These are phyloP conservation scores for Diarsia dahlii DNA, from an alignment of 2,888 invertebrate genomes.

Conservation along the genomic window DNA sequence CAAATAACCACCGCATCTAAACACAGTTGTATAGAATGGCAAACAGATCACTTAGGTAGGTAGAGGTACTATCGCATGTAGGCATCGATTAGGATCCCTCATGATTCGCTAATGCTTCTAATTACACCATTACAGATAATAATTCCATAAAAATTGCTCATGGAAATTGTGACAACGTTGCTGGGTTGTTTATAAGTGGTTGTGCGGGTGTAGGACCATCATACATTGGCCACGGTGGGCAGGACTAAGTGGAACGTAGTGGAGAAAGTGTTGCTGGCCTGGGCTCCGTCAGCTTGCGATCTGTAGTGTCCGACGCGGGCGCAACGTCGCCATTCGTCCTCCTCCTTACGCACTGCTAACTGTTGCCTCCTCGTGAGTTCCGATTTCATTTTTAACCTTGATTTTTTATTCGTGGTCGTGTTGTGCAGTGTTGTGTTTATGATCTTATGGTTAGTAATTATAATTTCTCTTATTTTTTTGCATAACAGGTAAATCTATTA, in stretches of 20 bases:
- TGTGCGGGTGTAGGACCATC: constrained; percentile 78
- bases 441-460: constrained; percentile 47
- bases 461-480: constrained; percentile 5
- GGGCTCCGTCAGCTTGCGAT: constrained; percentile 73
- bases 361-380: constrained; percentile 59
- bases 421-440: constrained; percentile 58
- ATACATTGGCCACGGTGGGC: constrained; percentile 76
- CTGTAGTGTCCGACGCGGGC: constrained; percentile 61
- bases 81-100: constrained; percentile 81
- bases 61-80: constrained; percentile 69
- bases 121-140: constrained; percentile 84
- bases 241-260: constrained; percentile 83
- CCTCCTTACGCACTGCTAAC: constrained; percentile 47
- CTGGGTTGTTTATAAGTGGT: constrained; percentile 78
- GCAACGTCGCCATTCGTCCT: constrained; percentile 60
- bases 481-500: constrained; percentile 22
- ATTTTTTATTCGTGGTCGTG: constrained; percentile 49
- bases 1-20: constrained; percentile 18
- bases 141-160: constrained; percentile 79
- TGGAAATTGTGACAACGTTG: constrained; percentile 82
- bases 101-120: constrained; percentile 81
- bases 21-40: constrained; percentile 21
- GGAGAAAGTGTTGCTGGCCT: constrained; percentile 86
- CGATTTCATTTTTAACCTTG: constrained; percentile 57
- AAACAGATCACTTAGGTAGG: constrained; percentile 46